A percentile compares a stretch with the other conserved stretches of the same genome.
These are phyloP conservation scores for Noctua fimbriata DNA, from an alignment of 2,888 invertebrate species.

Conservation along the genomic window DNA sequence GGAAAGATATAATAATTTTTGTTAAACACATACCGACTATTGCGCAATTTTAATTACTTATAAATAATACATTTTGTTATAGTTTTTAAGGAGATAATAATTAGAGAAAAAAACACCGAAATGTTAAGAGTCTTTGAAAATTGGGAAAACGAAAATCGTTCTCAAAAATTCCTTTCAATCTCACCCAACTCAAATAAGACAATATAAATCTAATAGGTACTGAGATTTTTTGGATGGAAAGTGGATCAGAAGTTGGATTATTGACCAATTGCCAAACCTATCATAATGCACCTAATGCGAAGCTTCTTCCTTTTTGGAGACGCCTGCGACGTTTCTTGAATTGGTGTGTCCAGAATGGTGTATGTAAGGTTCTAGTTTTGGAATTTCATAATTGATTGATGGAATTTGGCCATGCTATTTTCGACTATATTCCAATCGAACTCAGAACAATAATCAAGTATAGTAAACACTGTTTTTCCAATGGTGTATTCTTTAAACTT, in stretches of 20 bases:
- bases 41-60: slow-evolving; percentile 15
- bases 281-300: neutral
- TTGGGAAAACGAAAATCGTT: slow-evolving; percentile 15
- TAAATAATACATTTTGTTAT: neutral
- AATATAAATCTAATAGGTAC: neutral
- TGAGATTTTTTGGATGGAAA: slow-evolving; percentile 15
- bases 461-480: slow-evolving; percentile 25
- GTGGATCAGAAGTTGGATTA: neutral
- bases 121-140: neutral
- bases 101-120: neutral
- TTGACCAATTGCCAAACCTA: neutral
- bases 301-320: neutral
- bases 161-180: slow-evolving; percentile 4
- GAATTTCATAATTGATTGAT: neutral
- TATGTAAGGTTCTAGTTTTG: neutral
- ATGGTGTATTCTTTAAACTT: slow-evolving; percentile 1
- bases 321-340: neutral
- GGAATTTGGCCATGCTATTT: neutral
- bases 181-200: neutral
- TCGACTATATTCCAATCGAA: neutral
- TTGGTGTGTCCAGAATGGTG: neutral
- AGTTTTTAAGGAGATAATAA: neutral
- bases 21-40: slow-evolving; percentile 25
- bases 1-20: neutral
- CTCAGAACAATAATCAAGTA: neutral